phyloP scores from a whole-genome alignment of 30 jellyfish, hydroid and myxozoan genomes.

The Aurelia sp. region DNA sequence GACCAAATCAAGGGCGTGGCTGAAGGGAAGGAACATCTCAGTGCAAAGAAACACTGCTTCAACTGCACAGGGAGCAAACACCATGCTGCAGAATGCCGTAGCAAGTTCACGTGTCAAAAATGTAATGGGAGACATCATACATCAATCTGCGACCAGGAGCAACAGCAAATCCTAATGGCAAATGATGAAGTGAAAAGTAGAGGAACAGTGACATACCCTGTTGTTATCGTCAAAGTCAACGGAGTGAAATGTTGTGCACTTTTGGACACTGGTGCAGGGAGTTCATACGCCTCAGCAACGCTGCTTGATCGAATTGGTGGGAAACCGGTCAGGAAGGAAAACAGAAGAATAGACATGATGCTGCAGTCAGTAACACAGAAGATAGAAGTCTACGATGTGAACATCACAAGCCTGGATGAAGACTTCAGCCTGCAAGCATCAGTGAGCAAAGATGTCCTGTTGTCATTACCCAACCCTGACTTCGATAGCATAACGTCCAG shows the following conservation, averaged over 20 bases:
- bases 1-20: constrained; percentile 16
- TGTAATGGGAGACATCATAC: constrained; percentile 60
- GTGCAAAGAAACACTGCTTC: constrained; percentile 61
- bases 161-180: constrained; percentile 17
- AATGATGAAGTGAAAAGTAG: neutral
- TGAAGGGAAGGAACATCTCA: constrained; percentile 45
- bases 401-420: too few species aligned
- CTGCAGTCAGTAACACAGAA: neutral
- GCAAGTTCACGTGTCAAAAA: constrained; percentile 34
- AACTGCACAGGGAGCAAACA: constrained; percentile 73
- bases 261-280: too few species aligned
- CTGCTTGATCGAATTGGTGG: too few species aligned
- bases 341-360: neutral
- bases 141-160: constrained; percentile 63
- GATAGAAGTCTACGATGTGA: too few species aligned
- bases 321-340: neutral
- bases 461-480: constrained; percentile 47
- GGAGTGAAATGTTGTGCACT: too few species aligned
- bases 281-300: too few species aligned
- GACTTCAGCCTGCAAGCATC: neutral
- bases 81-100: constrained; percentile 60
- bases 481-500: too few species aligned
- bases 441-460: constrained; percentile 34
- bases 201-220: constrained; percentile 59
- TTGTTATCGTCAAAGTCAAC: neutral